Conservation (phyloP, 2,797 vertebrate species). For the Lerista edwardsae region DNA sequence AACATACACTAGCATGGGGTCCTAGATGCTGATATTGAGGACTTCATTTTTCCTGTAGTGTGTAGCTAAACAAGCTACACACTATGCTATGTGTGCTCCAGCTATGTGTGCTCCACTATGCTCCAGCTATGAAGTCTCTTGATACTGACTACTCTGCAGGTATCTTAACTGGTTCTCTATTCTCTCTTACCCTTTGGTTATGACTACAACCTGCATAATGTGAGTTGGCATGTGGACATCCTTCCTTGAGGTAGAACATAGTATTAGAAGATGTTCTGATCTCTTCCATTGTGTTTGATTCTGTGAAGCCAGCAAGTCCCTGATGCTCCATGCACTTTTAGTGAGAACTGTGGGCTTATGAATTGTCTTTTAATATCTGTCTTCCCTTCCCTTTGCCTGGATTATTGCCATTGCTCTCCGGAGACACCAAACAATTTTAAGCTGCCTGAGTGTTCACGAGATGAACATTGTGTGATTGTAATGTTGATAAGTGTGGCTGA, state of each 20-base stretch:
- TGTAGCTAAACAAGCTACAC: too few species aligned
- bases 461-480: accelerated
- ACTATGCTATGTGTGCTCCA: too few species aligned
- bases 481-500: constrained; percentile 1
- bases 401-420: neutral
- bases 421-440: constrained; percentile 9
- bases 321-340: neutral
- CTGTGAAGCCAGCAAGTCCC: neutral
- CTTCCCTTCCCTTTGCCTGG: constrained; percentile 17
- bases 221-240: neutral
- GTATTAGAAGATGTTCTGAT: neutral
- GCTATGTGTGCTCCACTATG: too few species aligned
- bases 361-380: constrained; percentile 11
- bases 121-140: too few species aligned
- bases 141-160: neutral
- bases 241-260: neutral
- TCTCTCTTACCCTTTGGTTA: neutral
- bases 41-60: neutral
- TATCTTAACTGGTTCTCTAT: neutral
- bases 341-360: constrained; percentile 11
- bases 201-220: neutral
- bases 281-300: neutral
- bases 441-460: accelerated
- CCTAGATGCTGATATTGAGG: neutral
- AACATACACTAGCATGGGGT: neutral